Evolutionary conservation across 1,140 invertebrate genomes (phyloP), one percentile per base, ranked within the genome.

Genomic region (Dendrolimus kikuchii): DNA sequence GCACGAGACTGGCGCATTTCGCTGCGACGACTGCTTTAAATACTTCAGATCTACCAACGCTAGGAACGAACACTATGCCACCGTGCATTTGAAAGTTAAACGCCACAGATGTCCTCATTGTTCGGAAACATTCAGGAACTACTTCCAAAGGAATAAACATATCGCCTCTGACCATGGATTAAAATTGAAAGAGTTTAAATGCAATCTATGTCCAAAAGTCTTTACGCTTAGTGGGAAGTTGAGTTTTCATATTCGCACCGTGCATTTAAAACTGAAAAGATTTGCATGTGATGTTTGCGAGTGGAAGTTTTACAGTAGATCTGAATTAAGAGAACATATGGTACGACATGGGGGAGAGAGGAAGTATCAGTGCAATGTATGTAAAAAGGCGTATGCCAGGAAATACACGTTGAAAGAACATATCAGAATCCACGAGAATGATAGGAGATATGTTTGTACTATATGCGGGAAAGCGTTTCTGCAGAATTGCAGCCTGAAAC

Each of bases 321-420:
- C 91, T 10, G 88, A 91, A 42, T 74, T 92, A 38, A 88, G 87
- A 7, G 88, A 89, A 8, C 89, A 90, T 69, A 93, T 95, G 88
- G 76, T 93, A 23, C 89, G 89, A 5, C 92, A 93, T 55, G 90
- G 90, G 3, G 92, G 91, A 0, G 91, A 91, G 59, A 80, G 89
- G 6, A 90, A 90, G n/a, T 91, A 88, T 60, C 77, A 88, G 44
- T 91, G 90, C 59, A 71, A 77, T 51, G 71, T 90, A 5, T 93
- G 92, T 61, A 86, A 88, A 46, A 89, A 91, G 51, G 72, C 88
- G 0, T 93, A 92, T 67, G 92, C 91, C 2, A 86, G 92, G 51
- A 92, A 92, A 60, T 91, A 93, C 70, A 93, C 91, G 42, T 89
- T 94, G 79, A 88, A 92, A 45, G 89, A 92, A 47, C 93, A 94